Evolutionary conservation across 2,888 invertebrate genomes (phyloP), one percentile per base, ranked within the genome.

Genomic region (Alloplasta piceator): DNA sequence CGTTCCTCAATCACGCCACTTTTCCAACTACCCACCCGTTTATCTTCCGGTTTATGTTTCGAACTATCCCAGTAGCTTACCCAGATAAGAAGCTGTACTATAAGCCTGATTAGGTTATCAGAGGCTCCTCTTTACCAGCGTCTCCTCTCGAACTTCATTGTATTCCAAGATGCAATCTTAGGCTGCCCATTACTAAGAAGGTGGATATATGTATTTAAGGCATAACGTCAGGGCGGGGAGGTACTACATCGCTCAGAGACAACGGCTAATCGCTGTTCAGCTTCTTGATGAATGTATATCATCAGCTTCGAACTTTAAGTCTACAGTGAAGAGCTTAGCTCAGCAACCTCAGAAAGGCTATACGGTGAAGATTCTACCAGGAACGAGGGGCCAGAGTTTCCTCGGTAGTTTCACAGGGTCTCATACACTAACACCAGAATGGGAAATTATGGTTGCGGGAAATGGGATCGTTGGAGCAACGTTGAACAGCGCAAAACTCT

Each of bases 371-470:
- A 66, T 75, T 67, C 60, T 26, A 50, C 74, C 58, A 9, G 14
- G 66, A 26, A 56, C 74, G 61, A 50, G 63, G 46, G 55, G 14
- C 12, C 48, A 75, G 78, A 82, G 78, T 77, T 79, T 73, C 58
- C 58, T 78, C 77, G 78, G 73, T 84, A 80, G 82, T 84, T 86
- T 75, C 83, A 81, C 67, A 83, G 77, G 80, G 75, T 86, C 82
- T 83, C 82, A 72, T 74, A 84, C 82, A 82, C 80, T 85, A 86
- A 14, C 6, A 88, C 88, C 26, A 26, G 26, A 26, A 26, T 89
- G 87, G 86, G 87, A 88, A 90, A 89, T 89, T 89, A 87, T 86
- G 85, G 84, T 78, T 85, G 81, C 78, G 87, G 36, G 38, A 71
- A 58, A 66, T 64, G 16, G 66, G 74, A 52, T 12, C 48, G 48